Evolutionary conservation across 2,888 invertebrate species (phyloP).

Genomic region (Ochlodes sylvanus): DNA sequence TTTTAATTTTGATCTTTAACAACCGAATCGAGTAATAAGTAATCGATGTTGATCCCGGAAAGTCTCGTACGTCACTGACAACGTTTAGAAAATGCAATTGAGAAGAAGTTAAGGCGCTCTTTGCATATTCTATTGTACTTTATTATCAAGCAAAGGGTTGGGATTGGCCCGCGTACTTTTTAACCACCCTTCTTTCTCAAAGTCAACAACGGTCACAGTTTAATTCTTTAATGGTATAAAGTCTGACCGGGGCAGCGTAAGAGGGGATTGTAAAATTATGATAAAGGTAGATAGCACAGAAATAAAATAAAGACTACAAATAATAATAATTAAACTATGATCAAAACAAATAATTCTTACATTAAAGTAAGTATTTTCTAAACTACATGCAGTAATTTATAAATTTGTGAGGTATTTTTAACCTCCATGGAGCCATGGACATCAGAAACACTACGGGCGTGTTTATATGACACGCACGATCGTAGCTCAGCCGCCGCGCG

Average conservation of each 20-base stretch:
- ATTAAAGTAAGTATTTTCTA: too few relatives aligned
- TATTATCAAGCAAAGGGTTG: constrained; percentile 59
- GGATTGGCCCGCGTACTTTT: constrained; percentile 63
- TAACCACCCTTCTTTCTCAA: constrained; percentile 30
- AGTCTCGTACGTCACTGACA: constrained; percentile 66
- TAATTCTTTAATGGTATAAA: constrained; percentile 3
- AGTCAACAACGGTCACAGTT: constrained; percentile 34
- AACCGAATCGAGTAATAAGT: constrained; percentile 22
- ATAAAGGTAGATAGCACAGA: too few relatives aligned
- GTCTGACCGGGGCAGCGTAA: not conserved
- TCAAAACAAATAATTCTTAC: too few relatives aligned
- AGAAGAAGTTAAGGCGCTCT: constrained; percentile 55
- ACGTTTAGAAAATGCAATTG: constrained; percentile 52
- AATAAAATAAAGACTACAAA: too few relatives aligned
- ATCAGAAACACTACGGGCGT: too few relatives aligned
- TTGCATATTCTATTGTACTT: constrained; percentile 68
- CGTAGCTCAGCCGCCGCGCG: too few relatives aligned
- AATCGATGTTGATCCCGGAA: constrained; percentile 57
- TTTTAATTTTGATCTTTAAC: constrained; percentile 46
- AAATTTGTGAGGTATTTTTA: too few relatives aligned
- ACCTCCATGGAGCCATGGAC: too few relatives aligned
- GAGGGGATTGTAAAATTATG: too few relatives aligned
- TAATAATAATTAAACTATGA: too few relatives aligned
- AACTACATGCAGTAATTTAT: too few relatives aligned
- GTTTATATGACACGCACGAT: too few relatives aligned